phyloP scores from a whole-genome alignment of 35 echinoderm and acorn worm genomes.

The Ophioderma brevispina region DNA sequence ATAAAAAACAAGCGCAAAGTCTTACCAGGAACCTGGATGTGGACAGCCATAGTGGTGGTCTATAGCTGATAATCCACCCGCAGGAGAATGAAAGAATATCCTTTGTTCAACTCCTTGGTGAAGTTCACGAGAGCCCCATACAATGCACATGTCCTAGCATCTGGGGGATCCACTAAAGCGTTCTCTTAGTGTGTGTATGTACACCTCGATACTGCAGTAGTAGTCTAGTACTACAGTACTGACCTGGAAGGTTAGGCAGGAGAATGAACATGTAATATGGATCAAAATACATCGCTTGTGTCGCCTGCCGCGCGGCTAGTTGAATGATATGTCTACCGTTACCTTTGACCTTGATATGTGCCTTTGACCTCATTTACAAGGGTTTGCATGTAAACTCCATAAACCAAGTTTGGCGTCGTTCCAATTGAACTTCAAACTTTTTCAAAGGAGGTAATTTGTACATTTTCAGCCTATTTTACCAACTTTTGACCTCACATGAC shows the following conservation, averaged over 20 bases:
- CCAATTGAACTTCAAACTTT: too few species aligned
- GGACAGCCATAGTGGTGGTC: slow-evolving; percentile 77
- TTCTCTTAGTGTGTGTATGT: slow-evolving; percentile 43
- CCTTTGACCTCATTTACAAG: too few species aligned
- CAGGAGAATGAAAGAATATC: slow-evolving; percentile 20
- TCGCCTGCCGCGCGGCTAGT: background rate
- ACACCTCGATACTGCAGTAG: slow-evolving; percentile 85
- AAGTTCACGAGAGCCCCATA: slow-evolving; percentile 57
- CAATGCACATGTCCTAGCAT: slow-evolving; percentile 51
- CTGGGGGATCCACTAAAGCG: slow-evolving; percentile 35
- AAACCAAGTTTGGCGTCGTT: too few species aligned
- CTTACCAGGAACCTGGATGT: slow-evolving; percentile 93
- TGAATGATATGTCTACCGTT: too few species aligned
- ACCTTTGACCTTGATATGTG: too few species aligned
- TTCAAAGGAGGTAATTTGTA: too few species aligned
- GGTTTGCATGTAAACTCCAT: too few species aligned
- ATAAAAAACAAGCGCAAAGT: too few species aligned
- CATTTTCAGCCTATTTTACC: too few species aligned
- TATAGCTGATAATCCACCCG: slow-evolving; percentile 61
- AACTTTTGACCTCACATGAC: too few species aligned
- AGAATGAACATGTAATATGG: too few species aligned
- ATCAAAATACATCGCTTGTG: background rate
- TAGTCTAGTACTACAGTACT: slow-evolving; percentile 16
- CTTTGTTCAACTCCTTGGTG: background rate
- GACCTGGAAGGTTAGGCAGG: slow-evolving; percentile 56